A percentile compares a stretch with the other conserved stretches of the same genome.
Evolutionary conservation across 2,113 vertebrate species (phyloP).

Genomic region (Verasper variegatus): DNA sequence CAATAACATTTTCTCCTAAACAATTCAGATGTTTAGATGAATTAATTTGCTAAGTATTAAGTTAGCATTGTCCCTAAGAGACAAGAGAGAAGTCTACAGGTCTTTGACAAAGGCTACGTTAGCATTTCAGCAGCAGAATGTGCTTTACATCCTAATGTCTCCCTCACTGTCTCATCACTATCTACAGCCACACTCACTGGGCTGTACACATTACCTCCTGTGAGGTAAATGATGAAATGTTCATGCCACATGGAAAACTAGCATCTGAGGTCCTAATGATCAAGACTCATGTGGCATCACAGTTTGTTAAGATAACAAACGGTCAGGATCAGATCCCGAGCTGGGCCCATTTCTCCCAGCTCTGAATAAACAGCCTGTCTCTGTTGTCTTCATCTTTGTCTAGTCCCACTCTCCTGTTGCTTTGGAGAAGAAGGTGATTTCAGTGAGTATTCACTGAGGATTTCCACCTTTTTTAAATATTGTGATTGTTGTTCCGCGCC

Average conservation of each 20-base stretch:
- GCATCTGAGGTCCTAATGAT: background rate
- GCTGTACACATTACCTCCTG: no score
- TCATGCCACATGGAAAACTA: background rate
- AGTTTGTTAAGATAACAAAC: background rate
- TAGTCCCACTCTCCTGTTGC: constrained; percentile 87
- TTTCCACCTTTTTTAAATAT: constrained; percentile 49
- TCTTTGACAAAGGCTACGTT: no score
- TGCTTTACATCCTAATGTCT: no score
- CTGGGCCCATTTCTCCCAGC: constrained; percentile 17
- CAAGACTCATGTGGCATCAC: background rate
- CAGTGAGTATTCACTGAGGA: constrained; percentile 84
- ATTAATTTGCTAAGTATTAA: background rate
- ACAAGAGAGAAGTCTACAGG: no score
- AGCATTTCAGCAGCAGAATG: no score
- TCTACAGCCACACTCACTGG: background rate
- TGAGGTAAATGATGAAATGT: background rate
- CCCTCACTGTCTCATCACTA: background rate
- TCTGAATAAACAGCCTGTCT: constrained; percentile 71
- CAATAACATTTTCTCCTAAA: background rate
- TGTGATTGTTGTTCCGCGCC: constrained; percentile 63
- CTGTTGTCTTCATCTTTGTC: constrained; percentile 79
- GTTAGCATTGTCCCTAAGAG: no score
- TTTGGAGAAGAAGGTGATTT: constrained; percentile 87
- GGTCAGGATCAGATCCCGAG: background rate
- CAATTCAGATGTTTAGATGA: background rate